Percentiles rank a stretch among this genome's conserved stretches.
Conservation (phyloP, 2,797 vertebrate genomes). For the Anabas testudineus region DNA sequence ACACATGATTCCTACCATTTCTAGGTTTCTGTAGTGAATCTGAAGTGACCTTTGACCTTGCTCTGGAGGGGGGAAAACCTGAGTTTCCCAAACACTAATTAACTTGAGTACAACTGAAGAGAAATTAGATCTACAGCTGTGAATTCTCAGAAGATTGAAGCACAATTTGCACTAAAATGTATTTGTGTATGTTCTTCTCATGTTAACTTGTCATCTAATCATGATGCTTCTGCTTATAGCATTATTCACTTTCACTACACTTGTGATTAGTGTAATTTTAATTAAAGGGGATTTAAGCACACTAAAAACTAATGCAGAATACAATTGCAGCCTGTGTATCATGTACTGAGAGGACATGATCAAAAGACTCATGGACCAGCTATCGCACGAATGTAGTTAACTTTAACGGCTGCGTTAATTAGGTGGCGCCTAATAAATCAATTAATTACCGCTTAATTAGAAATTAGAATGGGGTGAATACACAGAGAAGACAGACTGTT, state of each 20-base stretch:
- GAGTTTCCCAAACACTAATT: constrained; percentile 35
- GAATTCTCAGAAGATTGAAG: background rate
- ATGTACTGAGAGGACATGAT: constrained; percentile 6
- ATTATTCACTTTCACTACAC: constrained; percentile 33
- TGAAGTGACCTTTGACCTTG: constrained; percentile 60
- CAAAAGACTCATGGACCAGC: constrained; percentile 3
- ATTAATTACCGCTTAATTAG: constrained; percentile 66
- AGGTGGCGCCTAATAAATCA: constrained; percentile 52
- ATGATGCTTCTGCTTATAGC: background rate
- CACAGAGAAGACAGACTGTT: background rate
- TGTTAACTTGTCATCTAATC: background rate
- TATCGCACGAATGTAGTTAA: constrained; percentile 30
- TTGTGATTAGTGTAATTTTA: constrained; percentile 36
- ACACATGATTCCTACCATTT: constrained; percentile 1
- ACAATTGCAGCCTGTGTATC: constrained; percentile 3
- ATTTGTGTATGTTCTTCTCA: background rate
- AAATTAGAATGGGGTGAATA: background rate
- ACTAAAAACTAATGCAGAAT: constrained; percentile 25
- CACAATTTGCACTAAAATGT: background rate
- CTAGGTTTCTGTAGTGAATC: constrained; percentile 24
- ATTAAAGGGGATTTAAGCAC: constrained; percentile 48
- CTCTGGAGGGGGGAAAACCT: constrained; percentile 29
- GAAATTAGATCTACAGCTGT: background rate
- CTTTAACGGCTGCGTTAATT: constrained; percentile 43
- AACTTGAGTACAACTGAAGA: background rate